phyloP scores from a whole-genome alignment of 2,797 vertebrate species.

The Danio tinwini region DNA sequence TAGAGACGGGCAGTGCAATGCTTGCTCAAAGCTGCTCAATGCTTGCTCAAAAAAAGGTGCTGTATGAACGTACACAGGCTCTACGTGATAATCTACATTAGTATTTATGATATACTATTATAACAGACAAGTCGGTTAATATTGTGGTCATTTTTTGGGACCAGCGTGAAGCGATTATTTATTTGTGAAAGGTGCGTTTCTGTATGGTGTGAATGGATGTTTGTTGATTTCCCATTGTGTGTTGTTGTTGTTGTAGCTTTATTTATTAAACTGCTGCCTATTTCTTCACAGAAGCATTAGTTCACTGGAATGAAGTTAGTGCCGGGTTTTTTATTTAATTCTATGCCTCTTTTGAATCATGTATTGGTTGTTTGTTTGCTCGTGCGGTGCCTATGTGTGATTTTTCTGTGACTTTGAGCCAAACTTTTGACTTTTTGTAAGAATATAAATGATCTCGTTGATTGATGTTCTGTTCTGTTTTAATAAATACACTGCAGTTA shows the following conservation, averaged over 20 bases:
- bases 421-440: slow-evolving; percentile 56
- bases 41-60: slow-evolving; percentile 45
- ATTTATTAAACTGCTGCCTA: slow-evolving; percentile 40
- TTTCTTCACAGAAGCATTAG: slow-evolving; percentile 35
- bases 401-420: slow-evolving; percentile 25
- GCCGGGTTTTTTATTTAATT: slow-evolving; percentile 16
- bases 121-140: slow-evolving; percentile 9
- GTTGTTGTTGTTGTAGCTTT: slow-evolving; percentile 12
- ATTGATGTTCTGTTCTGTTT: slow-evolving; percentile 23
- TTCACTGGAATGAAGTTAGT: slow-evolving; percentile 8
- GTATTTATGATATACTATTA: slow-evolving; percentile 22
- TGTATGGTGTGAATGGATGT: slow-evolving; percentile 45
- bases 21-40: background rate
- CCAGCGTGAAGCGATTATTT: slow-evolving; percentile 51
- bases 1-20: slow-evolving; percentile 18
- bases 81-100: slow-evolving; percentile 42
- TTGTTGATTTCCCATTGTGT: background rate
- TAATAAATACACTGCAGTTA: background rate
- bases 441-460: slow-evolving; percentile 43
- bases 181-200: slow-evolving; percentile 47
- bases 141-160: slow-evolving; percentile 36
- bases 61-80: slow-evolving; percentile 45
- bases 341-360: background rate
- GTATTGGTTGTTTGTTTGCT: slow-evolving; percentile 7
- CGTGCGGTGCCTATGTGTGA: slow-evolving; percentile 33